Evolutionary conservation across 2,888 invertebrate genomes (phyloP), one percentile per base, ranked within the genome.

Genomic region (Autographa pulchrina): DNA sequence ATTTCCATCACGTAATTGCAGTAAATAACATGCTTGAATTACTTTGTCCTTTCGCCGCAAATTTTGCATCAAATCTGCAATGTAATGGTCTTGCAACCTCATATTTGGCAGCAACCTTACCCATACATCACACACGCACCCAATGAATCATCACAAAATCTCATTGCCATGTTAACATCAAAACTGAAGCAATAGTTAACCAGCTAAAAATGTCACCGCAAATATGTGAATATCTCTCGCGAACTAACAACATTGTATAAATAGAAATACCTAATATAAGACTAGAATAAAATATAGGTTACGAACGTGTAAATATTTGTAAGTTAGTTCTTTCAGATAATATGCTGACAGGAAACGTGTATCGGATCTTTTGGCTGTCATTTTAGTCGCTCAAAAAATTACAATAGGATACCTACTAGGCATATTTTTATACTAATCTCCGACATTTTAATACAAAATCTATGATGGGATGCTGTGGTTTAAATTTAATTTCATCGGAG

Each of bases 251-350:
- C 59, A 32, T 56, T n/a, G 54, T 81, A 79, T 85, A 77, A 77
- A 85, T 83, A 83, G 77, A 77, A 65, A 74, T 72, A 71, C 56
- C 43, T 58, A 63, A 78, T 66, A 64, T 68, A 74, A 68, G 65
- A 63, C 72, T 65, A 62, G 74, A 75, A 73, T 74, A 82, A n/a
- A 74, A 77, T 82, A 79, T 84, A 83, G 75, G 84, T 84, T 80
- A 80, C 72, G 74, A 84, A 78, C 68, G 68, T 82, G 65, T 71
- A 67, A 67, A 77, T 82, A 75, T 79, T 74, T 82, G 72, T 84
- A 74, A 72, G 62, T 75, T 82, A 71, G 68, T 73, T 75, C 70
- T 70, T 43, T 58, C 63, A 60, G 65, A 65, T 65, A 60, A 48
- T 18, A 65, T 41, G 52, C 64, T 54, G 25, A 41, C 41, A 65